Base-by-base conservation (phyloP, 2,113 vertebrate genomes). In the Cephalopterus ornatus region DNA sequence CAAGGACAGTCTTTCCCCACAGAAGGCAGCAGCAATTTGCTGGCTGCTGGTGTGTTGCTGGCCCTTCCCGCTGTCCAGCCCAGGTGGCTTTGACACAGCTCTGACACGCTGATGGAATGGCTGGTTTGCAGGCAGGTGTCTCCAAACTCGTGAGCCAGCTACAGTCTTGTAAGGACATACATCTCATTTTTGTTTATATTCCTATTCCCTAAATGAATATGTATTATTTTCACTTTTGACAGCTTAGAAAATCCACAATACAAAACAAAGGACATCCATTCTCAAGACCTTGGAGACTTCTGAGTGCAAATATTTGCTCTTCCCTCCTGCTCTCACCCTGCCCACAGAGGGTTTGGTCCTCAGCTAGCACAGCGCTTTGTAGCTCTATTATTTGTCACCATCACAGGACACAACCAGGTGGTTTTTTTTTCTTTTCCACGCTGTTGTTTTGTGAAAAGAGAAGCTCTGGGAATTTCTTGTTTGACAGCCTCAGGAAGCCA, bases 51-150 rank as follows among this genome's bases (percentile, higher is more conserved):
- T 2, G 2, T 14, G n/a, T 53, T 65, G 49, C 35, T 67, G 68
- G 44, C 37, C 56, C 46, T 56, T 70, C 53, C 44, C 1, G 3
- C 65, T 46, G 19, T 15, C 39, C 44, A 39, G 41, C 18, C 49
- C 42, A 6, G 33, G 55, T 0, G 5, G 19, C 73, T 50, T 37
- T 37, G 56, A 10, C 71, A 24, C 0, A 1, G 46, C 37, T 65
- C 66, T 66, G 49, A 44, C n/a, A 1, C 0, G 0, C 33, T 32
- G 27, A 12, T 0, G 20, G 22, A 59, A 32, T 4, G 41, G 28
- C 59, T 39, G 30, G 22, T 53, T 53, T 33, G 44, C 44, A 39
- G 2, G n/a, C 44, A 41, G 27, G 12, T n/a, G 5, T n/a, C 82
- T 30, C 75, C 47, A 42, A 47, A 83, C 9, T 32, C 4, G 0